A percentile compares a stretch with the other conserved stretches of the same genome.
These are phyloP conservation scores for Drosophila nebulosa DNA, from an alignment of 1,140 invertebrate genomes.

Conservation along the genomic window DNA sequence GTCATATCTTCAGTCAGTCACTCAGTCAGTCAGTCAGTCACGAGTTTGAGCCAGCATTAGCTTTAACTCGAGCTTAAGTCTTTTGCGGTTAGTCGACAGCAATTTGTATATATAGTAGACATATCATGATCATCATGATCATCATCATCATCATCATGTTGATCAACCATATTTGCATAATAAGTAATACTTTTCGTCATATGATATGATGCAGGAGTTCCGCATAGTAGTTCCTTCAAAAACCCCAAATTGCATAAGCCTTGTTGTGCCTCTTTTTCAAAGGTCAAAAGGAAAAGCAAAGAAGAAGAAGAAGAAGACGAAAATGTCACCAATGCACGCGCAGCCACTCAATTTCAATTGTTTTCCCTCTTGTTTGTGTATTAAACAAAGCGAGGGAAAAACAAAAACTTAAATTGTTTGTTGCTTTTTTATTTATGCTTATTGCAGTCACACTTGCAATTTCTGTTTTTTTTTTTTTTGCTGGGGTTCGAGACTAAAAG, in stretches of 20 bases:
- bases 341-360: constrained; percentile 75
- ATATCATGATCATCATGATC: constrained; percentile 30
- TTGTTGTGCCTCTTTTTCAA: constrained; percentile 23
- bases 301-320: constrained; percentile 56
- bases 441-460: constrained; percentile 61
- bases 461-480: neutral
- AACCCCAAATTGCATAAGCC: constrained; percentile 26
- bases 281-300: constrained; percentile 67
- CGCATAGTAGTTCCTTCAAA: constrained; percentile 41
- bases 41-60: constrained; percentile 36
- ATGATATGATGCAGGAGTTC: constrained; percentile 46
- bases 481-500: neutral
- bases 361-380: constrained; percentile 17
- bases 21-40: constrained; percentile 13
- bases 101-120: constrained; percentile 59
- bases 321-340: constrained; percentile 68
- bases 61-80: no score
- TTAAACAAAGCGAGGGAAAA: constrained; percentile 59
- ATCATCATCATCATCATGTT: constrained; percentile 23
- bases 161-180: constrained; percentile 68
- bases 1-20: constrained; percentile 31
- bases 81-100: constrained; percentile 67
- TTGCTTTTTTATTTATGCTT: constrained; percentile 47
- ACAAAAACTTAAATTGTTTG: neutral
- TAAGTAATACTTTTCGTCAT: constrained; percentile 37